Percentiles rank a stretch among this genome's conserved stretches.
These are phyloP conservation scores for Galaxias olidus DNA, from an alignment of 2,797 vertebrate species.

Conservation along the genomic window DNA sequence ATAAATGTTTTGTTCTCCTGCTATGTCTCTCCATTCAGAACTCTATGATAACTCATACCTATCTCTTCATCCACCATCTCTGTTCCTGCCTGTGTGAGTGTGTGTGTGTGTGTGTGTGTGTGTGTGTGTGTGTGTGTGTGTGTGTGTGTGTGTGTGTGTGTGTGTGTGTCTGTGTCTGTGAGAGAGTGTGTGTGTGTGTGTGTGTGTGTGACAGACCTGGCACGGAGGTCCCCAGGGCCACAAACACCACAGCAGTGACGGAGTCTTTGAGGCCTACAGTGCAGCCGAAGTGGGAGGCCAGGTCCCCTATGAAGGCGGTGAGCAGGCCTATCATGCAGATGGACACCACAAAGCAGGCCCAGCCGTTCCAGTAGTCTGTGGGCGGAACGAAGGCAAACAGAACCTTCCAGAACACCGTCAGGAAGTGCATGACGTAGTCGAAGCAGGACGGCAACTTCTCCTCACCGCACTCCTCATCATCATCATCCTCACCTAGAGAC, in stretches of 20 bases:
- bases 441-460: constrained; percentile 99
- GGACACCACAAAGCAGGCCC: constrained; percentile 97
- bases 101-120: constrained; percentile 3
- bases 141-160: constrained; percentile 20
- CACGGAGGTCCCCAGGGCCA: constrained; percentile 94
- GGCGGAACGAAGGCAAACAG: constrained; percentile 97
- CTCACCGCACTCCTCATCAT: constrained; percentile 95
- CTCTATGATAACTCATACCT: too few relatives aligned
- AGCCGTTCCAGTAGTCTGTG: constrained; percentile 98
- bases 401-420: constrained; percentile 99
- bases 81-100: constrained; percentile 9
- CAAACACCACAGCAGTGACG: constrained; percentile 95
- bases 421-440: constrained; percentile 99
- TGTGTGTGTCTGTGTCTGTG: constrained; percentile 1
- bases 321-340: constrained; percentile 96
- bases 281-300: constrained; percentile 97
- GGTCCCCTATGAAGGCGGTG: constrained; percentile 93
- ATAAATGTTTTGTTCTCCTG: too few relatives aligned
- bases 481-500: constrained; percentile 89
- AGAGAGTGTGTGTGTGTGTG: constrained; percentile 14
- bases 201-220: constrained; percentile 77
- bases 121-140: constrained; percentile 9
- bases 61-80: too few relatives aligned
- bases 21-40: too few relatives aligned
- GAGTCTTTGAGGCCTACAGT: constrained; percentile 98